phyloP scores from a whole-genome alignment of 2,888 invertebrate genomes.

The Elysia crispata region DNA sequence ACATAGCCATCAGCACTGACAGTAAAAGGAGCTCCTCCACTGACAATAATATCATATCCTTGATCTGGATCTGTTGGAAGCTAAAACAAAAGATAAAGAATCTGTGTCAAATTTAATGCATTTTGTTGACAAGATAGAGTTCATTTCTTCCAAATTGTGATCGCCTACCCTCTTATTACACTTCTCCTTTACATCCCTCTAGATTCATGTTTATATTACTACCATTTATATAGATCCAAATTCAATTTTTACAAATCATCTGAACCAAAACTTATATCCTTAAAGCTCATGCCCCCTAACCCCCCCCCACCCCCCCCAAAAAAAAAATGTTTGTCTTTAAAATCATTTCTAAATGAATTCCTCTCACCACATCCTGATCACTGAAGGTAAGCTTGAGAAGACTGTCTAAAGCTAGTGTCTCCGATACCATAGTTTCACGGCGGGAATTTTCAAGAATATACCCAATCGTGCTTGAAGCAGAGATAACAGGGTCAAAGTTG shows the following conservation, averaged over 20 bases:
- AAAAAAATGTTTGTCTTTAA: background rate
- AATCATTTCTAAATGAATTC: background rate
- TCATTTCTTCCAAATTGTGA: too few relatives aligned
- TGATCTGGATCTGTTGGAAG: background rate
- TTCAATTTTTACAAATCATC: slow-evolving; percentile 49
- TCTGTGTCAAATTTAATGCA: too few relatives aligned
- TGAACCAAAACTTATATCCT: slow-evolving; percentile 47
- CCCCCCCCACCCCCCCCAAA: background rate
- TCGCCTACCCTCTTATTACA: too few relatives aligned
- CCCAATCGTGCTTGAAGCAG: slow-evolving; percentile 48
- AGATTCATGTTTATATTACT: too few relatives aligned
- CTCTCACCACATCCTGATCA: slow-evolving; percentile 65
- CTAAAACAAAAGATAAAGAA: background rate
- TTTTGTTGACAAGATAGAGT: too few relatives aligned
- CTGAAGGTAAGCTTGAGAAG: slow-evolving; percentile 54
- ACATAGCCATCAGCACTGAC: slow-evolving; percentile 53
- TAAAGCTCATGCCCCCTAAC: background rate
- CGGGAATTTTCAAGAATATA: slow-evolving; percentile 61
- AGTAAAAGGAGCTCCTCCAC: slow-evolving; percentile 52
- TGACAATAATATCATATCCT: slow-evolving; percentile 45
- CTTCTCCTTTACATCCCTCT: too few relatives aligned
- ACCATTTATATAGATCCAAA: too few relatives aligned
- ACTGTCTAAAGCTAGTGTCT: background rate
- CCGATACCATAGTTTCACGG: slow-evolving; percentile 46
- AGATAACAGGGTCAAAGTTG: slow-evolving; percentile 52